These are phyloP conservation scores for Embidobia sp. DNA, from an alignment of 2,888 invertebrate species.

Conservation along the genomic window DNA sequence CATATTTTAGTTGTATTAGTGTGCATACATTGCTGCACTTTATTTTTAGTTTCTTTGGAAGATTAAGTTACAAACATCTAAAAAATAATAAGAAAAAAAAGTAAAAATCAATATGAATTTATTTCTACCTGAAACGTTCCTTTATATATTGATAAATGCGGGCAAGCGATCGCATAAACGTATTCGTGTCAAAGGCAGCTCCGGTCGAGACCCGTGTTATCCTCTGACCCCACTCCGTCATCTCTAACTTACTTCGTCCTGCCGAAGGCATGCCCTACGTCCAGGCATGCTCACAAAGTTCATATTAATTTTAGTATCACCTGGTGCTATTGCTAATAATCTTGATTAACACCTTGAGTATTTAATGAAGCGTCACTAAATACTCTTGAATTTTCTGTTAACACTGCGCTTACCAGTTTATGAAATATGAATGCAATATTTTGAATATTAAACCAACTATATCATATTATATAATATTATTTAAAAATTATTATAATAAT, in stretches of 20 bases:
- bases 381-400: conserved; percentile 14
- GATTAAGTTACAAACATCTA: too few relatives aligned
- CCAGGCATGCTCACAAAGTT: conserved; percentile 60
- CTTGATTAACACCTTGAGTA: conserved; percentile 29
- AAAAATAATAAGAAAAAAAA: too few relatives aligned
- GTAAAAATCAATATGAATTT: conserved; percentile 19
- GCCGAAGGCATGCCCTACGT: too few relatives aligned
- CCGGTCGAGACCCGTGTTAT: conserved; percentile 79
- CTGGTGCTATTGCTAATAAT: conserved; percentile 35
- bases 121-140: conserved; percentile 55
- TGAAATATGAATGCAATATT: too few relatives aligned
- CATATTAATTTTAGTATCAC: conserved; percentile 50
- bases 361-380: conserved; percentile 30
- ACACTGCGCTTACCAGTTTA: too few relatives aligned
- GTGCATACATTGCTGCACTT: too few relatives aligned
- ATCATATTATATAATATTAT: neutral
- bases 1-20: too few relatives aligned
- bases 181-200: conserved; percentile 79
- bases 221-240: conserved; percentile 79
- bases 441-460: too few relatives aligned
- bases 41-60: too few relatives aligned
- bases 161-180: conserved; percentile 77
- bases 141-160: conserved; percentile 72
- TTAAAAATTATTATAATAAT: too few relatives aligned
- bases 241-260: conserved; percentile 77